Evolutionary conservation across 2,888 invertebrate genomes (phyloP).

Genomic region (Gastrophysa polygoni): DNA sequence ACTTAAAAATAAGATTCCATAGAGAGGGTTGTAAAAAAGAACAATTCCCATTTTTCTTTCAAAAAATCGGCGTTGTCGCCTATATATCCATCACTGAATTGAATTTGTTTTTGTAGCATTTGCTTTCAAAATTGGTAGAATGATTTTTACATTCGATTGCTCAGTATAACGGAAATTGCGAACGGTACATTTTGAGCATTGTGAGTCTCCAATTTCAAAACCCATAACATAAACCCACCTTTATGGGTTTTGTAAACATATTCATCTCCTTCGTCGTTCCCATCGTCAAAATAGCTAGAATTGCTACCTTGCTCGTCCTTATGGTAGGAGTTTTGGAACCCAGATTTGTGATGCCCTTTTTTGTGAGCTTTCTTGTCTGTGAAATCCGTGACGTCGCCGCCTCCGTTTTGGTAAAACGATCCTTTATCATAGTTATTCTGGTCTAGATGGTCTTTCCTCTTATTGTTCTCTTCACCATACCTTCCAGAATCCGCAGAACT

Average conservation of each 20-base stretch:
- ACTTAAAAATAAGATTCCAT: too few relatives aligned
- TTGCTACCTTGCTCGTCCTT: slow-evolving; percentile 74
- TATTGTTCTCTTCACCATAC: slow-evolving; percentile 46
- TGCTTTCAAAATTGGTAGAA: too few relatives aligned
- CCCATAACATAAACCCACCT: slow-evolving; percentile 31
- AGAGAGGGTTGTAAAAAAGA: too few relatives aligned
- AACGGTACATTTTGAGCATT: background rate
- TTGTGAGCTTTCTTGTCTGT: slow-evolving; percentile 61
- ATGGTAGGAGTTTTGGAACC: slow-evolving; percentile 72
- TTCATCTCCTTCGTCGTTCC: slow-evolving; percentile 58
- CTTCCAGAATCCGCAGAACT: slow-evolving; percentile 48
- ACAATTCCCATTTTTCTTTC: too few relatives aligned
- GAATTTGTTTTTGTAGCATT: too few relatives aligned
- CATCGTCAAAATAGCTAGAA: slow-evolving; percentile 72
- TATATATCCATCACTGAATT: too few relatives aligned
- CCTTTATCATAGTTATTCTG: slow-evolving; percentile 48
- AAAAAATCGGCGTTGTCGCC: too few relatives aligned
- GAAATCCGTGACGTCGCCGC: slow-evolving; percentile 45
- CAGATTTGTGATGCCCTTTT: slow-evolving; percentile 72
- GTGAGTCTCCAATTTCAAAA: background rate
- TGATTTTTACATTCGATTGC: too few relatives aligned
- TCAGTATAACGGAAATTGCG: too few relatives aligned
- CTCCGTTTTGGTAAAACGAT: slow-evolving; percentile 49
- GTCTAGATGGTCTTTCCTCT: slow-evolving; percentile 49
- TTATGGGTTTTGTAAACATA: slow-evolving; percentile 50